These are phyloP conservation scores for Diplodus sargus DNA, from an alignment of 2,797 vertebrate genomes.

Conservation along the genomic window DNA sequence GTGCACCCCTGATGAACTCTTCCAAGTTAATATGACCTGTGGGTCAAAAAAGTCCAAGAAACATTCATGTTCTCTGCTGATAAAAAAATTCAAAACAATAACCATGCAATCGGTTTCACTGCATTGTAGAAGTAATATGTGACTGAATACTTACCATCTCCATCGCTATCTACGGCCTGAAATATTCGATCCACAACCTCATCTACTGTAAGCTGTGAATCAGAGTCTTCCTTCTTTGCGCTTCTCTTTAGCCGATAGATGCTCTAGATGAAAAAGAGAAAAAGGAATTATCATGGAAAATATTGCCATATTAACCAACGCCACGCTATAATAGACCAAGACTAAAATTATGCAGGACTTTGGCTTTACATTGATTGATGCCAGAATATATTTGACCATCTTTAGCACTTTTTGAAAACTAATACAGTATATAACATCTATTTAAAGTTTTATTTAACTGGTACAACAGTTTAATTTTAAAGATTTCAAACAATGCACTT, in stretches of 20 bases:
- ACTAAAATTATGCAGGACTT: neutral
- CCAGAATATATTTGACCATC: neutral
- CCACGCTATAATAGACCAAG: too few relatives aligned
- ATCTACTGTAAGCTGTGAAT: slow-evolving; percentile 61
- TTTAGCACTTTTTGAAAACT: neutral
- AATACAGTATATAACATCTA: neutral
- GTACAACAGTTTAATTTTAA: neutral
- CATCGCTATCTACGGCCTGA: slow-evolving; percentile 74
- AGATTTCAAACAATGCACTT: too few relatives aligned
- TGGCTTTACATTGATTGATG: neutral
- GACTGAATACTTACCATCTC: slow-evolving; percentile 74
- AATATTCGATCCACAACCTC: slow-evolving; percentile 81
- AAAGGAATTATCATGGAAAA: neutral
- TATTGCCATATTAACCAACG: neutral
- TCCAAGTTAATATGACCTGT: slow-evolving; percentile 79
- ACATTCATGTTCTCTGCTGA: neutral
- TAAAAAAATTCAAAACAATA: too few relatives aligned
- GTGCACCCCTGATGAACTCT: slow-evolving; percentile 82
- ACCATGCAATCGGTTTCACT: neutral
- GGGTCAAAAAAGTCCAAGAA: neutral
- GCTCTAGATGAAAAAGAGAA: slow-evolving; percentile 61
- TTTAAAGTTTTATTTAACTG: neutral
- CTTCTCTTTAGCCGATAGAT: slow-evolving; percentile 77
- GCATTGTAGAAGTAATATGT: neutral
- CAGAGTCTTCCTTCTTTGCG: slow-evolving; percentile 45